Evolutionary conservation across 92 coral and sea anemone genomes (phyloP).

Genomic region (Siderastrea siderea): DNA sequence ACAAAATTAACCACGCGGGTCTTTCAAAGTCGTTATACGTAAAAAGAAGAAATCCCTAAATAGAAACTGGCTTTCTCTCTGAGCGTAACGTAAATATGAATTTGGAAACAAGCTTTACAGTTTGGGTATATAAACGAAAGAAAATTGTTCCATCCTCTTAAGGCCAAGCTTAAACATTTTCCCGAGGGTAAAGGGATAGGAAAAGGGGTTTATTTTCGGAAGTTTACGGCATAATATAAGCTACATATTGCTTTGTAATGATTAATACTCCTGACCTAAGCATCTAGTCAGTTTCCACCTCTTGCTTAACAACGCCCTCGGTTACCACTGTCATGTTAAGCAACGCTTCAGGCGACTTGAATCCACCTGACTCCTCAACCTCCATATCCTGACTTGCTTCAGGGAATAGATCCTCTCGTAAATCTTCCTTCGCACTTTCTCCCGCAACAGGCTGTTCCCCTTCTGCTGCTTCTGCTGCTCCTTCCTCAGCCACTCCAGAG

Average conservation of each 20-base stretch:
- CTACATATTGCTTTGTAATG: not conserved
- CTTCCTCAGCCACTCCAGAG: conserved; percentile 26
- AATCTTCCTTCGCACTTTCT: conserved; percentile 56
- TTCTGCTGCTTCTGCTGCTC: not conserved
- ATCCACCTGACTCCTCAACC: conserved; percentile 73
- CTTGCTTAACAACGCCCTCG: conserved; percentile 11
- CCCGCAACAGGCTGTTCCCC: conserved; percentile 22
- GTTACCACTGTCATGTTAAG: conserved; percentile 69
- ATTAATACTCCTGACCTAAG: not conserved
- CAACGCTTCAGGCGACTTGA: conserved; percentile 82
- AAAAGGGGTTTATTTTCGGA: not conserved
- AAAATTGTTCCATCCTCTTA: too few relatives aligned
- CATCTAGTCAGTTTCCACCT: conserved; percentile 27
- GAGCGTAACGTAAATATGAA: not conserved
- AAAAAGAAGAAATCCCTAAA: too few relatives aligned
- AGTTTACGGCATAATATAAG: not conserved
- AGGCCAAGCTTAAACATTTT: too few relatives aligned
- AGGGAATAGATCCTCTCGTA: conserved; percentile 77
- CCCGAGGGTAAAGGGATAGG: not conserved
- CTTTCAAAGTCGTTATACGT: too few relatives aligned
- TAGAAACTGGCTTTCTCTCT: too few relatives aligned
- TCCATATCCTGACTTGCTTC: conserved; percentile 69
- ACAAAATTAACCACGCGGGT: too few relatives aligned
- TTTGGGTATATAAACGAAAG: too few relatives aligned
- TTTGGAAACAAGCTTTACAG: not conserved